Conservation (phyloP, 2,888 invertebrate species). For the Nineta flava region DNA sequence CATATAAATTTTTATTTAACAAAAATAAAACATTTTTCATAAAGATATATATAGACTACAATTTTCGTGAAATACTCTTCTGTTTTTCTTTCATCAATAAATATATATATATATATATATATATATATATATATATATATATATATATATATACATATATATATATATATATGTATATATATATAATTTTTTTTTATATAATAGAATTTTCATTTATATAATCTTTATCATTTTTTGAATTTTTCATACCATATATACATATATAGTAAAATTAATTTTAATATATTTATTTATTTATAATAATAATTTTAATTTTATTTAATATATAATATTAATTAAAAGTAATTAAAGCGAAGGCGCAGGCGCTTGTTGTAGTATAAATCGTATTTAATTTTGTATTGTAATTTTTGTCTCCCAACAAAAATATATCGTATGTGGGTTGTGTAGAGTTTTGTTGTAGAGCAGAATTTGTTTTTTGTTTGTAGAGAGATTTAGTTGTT, state of each 20-base stretch:
- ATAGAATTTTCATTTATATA: background rate
- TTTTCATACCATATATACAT: constrained; percentile 14
- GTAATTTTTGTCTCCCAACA: too few species aligned
- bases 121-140: constrained; percentile 1
- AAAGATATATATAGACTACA: constrained; percentile 8
- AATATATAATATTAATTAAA: constrained; percentile 6
- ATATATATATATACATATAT: constrained; percentile 1
- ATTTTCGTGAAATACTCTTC: constrained; percentile 8
- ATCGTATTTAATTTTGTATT: too few species aligned
- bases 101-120: constrained; percentile 1
- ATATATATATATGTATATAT: background rate
- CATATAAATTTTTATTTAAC: constrained; percentile 9
- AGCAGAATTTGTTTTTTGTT: background rate
- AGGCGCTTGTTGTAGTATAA: constrained; percentile 11
- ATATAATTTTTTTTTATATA: background rate
- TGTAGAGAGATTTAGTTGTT: constrained; percentile 4
- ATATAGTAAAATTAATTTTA: constrained; percentile 12
- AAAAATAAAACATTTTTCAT: constrained; percentile 9
- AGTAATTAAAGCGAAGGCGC: constrained; percentile 18
- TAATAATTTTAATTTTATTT: constrained; percentile 13
- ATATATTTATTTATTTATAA: constrained; percentile 2
- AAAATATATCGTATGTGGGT: too few species aligned
- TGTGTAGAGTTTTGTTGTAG: too few species aligned
- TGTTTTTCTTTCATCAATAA: background rate
- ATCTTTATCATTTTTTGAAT: background rate